Base-by-base conservation (phyloP, 2,888 invertebrate genomes). In the Agrotis exclamationis region DNA sequence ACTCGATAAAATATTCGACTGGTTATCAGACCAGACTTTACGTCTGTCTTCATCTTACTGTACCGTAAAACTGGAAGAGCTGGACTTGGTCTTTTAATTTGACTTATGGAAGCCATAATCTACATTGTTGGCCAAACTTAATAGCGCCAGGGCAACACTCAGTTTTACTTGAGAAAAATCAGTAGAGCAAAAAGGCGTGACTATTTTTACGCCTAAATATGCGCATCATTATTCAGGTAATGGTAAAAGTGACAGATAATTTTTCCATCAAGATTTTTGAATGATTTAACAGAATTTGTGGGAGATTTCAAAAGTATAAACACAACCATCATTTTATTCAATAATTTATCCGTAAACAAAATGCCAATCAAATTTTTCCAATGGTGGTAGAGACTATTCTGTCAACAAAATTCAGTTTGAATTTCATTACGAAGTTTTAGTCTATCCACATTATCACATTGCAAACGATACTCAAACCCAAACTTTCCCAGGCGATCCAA, bases 1-100 rank as follows among this genome's bases (percentile, higher is more conserved):
- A 22, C 59, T 28, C 39, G 56, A 62, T 58, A 45, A 58, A 73
- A 48, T 63, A 51, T 63, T 57, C 51, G 16, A 53, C 59, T 18
- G 13, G 39, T 18, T 51, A 71, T 44, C 14, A 16, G 50, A 39
- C 45, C 33, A 50, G 70, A 57, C 48, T 48, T 56, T 33, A 45
- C 56, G 47, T 67, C 28, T 76, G 20, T 39, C 45, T 56, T 50
- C 18, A 45, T 67, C 22, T 18, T 48, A 48, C 24, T 2, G 1
- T 56, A n/a, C 28, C 9, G 28, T 48, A 56, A 44, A 44, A n/a
- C n/a, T 59, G 6, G 18, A 6, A 22, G 1, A 22, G n/a, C 13
- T 44, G 24, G 20, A 5, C 3, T n/a, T 24, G 6, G 3, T 16
- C 18, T 11, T 24, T 24, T 16, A 20, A 24, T 14, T 51, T 22